Base-by-base conservation (phyloP, 2,113 vertebrate species). In the Trochalopteron elliotii region DNA sequence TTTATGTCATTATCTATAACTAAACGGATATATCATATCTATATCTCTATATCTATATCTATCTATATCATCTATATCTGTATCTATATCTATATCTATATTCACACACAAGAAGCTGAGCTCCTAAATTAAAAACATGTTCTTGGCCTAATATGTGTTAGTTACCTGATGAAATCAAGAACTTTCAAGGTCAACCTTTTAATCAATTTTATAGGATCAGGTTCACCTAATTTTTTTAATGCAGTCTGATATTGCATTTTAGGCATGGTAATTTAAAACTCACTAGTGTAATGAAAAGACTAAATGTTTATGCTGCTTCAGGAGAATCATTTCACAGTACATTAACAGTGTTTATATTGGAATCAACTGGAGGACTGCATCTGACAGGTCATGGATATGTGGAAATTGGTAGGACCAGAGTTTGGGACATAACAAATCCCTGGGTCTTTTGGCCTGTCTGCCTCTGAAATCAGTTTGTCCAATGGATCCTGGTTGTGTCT, bases 281-380 rank as follows among this genome's bases (percentile, higher is more conserved):
- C 83, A 37, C 35, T 60, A 52, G 59, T 85, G 35, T 92, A 96
- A 95, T 85, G 68, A 89, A 92, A 91, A 77, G 59, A 82, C 44
- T 91, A 91, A 96, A 93, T 91, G 90, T 95, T 97, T 93, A 22
- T 96, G 75, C 68, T 93, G 74, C 71, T 96, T 91, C 87, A 83
- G 80, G 39, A 97, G 91, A 94, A 83, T 20, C 37, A 94, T 96
- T 96, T 97, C 95, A 95, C 92, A 95, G 71, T 56, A 96, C 92
- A 96, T 97, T 90, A 96, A 84, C 68, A 70, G 42, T 83, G 83
- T 96, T 97, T 96, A 53, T 94, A 91, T 92, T 84, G 86, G 87
- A 93, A 79, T 93, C 64, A 83, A 23, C 81, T 44, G 44, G 52
- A 93, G 68, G 50, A n/a, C 84, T 85, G 63, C 82, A 84, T 65